Evolutionary conservation across 2,113 vertebrate species (phyloP), one percentile per base, ranked within the genome.

Genomic region (Macquaria australasica): DNA sequence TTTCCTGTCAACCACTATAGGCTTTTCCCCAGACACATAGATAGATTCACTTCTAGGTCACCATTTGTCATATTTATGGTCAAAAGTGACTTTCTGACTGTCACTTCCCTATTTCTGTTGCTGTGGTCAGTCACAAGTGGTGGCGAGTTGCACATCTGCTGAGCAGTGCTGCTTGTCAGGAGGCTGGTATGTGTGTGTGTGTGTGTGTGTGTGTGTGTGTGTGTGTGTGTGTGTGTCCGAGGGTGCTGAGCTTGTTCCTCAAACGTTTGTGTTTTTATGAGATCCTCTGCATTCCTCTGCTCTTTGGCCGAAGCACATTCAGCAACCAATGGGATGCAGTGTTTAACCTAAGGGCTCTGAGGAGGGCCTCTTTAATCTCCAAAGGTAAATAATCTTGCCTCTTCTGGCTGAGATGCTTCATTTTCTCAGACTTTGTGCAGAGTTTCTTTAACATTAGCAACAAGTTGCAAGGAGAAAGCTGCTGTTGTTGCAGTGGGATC

Each of bases 231-330:
- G 76, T 76, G 69, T 34, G 79, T 85, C 34, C 62, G 63, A 53
- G 60, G 15, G 79, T 82, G 87, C 81, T 82, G 88, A 88, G 69
- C 58, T 85, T 86, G 86, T 89, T 94, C 88, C 90, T 89, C 89
- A 87, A 88, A 91, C 73, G 67, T 91, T 92, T 89, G 87, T 91
- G 88, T 93, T 91, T 95, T 92, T 83, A 93, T 72, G 88, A 90
- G 88, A 88, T 90, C 88, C 91, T 84, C 85, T n/a, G 53, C 91
- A 92, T 93, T 95, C 93, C 91, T 84, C 68, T 12, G 14, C 48
- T 88, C 83, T 88, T 77, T 80, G 70, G 83, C 75, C 82, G 50
- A 90, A 87, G 63, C 63, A 11, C 75, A 83, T 72, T 23, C 51
- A 88, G 68, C 81, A 23, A 53, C 93, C 92, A 88, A 79, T 87